phyloP scores from a whole-genome alignment of 1,140 invertebrate genomes.

The Heliconius eleuchia region DNA sequence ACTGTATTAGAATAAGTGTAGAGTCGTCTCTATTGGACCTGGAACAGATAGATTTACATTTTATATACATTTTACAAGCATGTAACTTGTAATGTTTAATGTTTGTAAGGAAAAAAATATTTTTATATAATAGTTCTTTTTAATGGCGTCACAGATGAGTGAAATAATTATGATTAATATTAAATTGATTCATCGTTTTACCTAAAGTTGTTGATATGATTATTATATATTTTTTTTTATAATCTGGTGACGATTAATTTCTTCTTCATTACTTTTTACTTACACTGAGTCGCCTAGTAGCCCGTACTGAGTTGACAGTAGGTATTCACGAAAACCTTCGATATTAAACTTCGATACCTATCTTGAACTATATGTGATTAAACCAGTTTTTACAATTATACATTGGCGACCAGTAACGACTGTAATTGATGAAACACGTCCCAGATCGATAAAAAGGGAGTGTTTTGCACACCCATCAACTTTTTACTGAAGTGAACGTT shows the following conservation, averaged over 20 bases:
- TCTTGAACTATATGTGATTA: not conserved
- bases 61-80: slow-evolving; percentile 3
- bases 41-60: not conserved
- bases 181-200: not conserved
- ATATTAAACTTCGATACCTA: not conserved
- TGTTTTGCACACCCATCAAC: not conserved
- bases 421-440: not conserved
- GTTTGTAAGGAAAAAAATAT: not conserved
- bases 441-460: not conserved
- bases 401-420: not conserved
- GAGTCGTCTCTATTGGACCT: not conserved
- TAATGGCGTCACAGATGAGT: not conserved
- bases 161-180: not conserved
- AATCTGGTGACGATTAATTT: too few species aligned
- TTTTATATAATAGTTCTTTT: not conserved
- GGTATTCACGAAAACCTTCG: not conserved
- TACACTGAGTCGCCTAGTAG: not conserved
- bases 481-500: not conserved
- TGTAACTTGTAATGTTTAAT: not conserved
- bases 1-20: not conserved
- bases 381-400: not conserved
- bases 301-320: not conserved
- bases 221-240: not conserved
- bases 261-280: not conserved
- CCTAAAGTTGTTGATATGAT: not conserved